Evolutionary conservation across 2,797 vertebrate genomes (phyloP).

Genomic region (Gambelia wislizenii): DNA sequence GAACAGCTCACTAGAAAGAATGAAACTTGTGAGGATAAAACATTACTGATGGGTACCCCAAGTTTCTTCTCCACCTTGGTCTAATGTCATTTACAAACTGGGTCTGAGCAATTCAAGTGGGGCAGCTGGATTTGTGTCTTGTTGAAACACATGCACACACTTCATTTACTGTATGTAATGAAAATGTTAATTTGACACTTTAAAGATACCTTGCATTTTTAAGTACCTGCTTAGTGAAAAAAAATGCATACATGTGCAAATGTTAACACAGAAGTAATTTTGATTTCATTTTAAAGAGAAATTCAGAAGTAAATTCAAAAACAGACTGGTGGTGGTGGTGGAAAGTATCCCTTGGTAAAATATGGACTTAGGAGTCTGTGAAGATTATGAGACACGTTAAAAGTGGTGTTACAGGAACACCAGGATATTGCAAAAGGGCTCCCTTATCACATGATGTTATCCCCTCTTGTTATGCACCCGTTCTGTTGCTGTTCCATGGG

Average conservation of each 20-base stretch:
- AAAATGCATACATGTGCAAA: too few species aligned
- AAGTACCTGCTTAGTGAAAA: background rate
- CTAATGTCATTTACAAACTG: background rate
- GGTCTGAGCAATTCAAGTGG: background rate
- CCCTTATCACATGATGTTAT: too few species aligned
- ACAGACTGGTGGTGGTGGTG: background rate
- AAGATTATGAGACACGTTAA: too few species aligned
- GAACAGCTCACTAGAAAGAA: background rate
- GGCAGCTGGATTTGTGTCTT: background rate
- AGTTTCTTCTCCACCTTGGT: background rate
- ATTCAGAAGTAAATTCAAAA: background rate
- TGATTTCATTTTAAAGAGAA: background rate
- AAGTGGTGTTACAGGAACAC: too few species aligned
- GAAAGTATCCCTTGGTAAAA: background rate
- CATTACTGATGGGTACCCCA: background rate
- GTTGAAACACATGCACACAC: background rate
- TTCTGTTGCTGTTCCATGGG: too few species aligned
- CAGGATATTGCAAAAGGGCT: too few species aligned
- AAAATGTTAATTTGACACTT: background rate
- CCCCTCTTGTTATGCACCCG: too few species aligned
- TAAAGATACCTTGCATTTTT: background rate
- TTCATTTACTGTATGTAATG: background rate
- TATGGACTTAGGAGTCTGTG: background rate
- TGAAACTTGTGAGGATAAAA: background rate
- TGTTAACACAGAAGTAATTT: background rate